Evolutionary conservation across 2,797 vertebrate species (phyloP).

Genomic region (Phoebastria nigripes): DNA sequence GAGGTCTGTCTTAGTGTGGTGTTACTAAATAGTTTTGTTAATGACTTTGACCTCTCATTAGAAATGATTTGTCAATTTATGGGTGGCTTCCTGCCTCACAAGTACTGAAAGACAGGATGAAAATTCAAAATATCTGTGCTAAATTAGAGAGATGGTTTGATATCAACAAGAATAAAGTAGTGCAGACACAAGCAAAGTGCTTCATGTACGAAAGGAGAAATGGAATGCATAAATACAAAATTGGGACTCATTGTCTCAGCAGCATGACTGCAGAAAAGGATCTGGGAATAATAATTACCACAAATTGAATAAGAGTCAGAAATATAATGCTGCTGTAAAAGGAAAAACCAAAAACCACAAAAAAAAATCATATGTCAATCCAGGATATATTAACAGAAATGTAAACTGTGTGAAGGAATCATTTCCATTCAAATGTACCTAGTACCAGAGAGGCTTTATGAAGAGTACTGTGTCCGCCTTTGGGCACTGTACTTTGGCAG

Average conservation of each 20-base stretch:
- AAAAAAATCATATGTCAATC: not conserved
- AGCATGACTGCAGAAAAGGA: not conserved
- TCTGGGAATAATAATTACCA: not conserved
- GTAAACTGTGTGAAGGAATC: not conserved
- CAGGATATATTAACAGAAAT: not conserved
- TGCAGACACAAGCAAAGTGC: not conserved
- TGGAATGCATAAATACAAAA: not conserved
- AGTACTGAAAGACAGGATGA: not conserved
- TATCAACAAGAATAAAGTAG: not conserved
- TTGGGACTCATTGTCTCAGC: not conserved
- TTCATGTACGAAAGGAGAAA: not conserved
- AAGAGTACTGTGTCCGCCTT: not conserved
- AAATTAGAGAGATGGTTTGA: not conserved
- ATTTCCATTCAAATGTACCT: not conserved
- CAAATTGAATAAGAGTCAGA: not conserved
- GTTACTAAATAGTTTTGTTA: not conserved
- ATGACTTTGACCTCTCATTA: constrained; percentile 17
- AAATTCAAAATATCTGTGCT: constrained; percentile 15
- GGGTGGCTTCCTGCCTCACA: not conserved
- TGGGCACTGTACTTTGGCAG: not conserved
- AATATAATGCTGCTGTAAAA: not conserved
- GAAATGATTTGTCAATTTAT: constrained; percentile 2
- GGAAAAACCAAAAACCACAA: not conserved
- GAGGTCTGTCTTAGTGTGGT: not conserved
- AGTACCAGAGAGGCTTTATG: not conserved